Evolutionary conservation across 2,113 vertebrate genomes (phyloP).

Genomic region (Propithecus coquereli): DNA sequence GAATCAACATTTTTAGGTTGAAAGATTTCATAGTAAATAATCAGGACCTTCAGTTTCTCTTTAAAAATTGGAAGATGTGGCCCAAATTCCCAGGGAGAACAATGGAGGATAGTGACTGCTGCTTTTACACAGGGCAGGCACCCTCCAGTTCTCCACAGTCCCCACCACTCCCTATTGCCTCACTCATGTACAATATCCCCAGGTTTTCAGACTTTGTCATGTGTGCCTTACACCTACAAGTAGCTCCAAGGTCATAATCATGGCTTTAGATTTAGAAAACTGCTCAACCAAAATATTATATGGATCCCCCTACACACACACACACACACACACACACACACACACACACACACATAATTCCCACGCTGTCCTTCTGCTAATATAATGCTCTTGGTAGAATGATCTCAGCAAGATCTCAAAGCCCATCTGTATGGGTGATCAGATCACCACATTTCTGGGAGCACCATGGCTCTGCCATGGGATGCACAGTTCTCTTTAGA

Average conservation of each 20-base stretch:
- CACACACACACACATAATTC: neutral
- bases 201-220: neutral
- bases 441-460: conserved; percentile 36
- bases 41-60: neutral
- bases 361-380: neutral
- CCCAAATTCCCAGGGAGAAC: neutral
- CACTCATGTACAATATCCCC: neutral
- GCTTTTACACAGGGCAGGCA: neutral
- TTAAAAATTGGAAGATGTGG: neutral
- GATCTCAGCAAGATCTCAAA: conserved; percentile 7
- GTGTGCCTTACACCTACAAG: neutral
- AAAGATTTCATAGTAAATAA: conserved; percentile 2
- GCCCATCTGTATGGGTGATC: neutral
- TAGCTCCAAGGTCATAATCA: neutral
- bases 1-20: conserved; percentile 36
- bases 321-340: neutral
- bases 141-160: neutral
- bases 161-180: neutral
- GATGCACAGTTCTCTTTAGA: conserved; percentile 46
- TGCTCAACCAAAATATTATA: neutral
- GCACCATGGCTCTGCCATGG: neutral
- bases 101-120: neutral
- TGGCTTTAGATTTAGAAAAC: conserved; percentile 30
- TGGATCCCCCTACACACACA: neutral
- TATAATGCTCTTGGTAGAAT: neutral